Conservation (phyloP, 1,140 invertebrate species). For the Mizuhopecten yessoensis region DNA sequence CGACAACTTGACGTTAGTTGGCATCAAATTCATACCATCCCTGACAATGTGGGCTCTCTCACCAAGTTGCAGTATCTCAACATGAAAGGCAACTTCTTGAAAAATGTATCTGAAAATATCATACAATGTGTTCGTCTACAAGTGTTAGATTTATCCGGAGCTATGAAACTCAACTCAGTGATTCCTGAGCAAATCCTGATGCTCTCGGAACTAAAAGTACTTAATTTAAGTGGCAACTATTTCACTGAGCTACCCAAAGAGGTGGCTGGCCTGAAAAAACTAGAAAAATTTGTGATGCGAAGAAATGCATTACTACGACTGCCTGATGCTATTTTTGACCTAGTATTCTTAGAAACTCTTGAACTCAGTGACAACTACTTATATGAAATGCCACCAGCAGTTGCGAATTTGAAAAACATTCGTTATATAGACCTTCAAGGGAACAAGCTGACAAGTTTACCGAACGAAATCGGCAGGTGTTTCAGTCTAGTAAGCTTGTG, state of each 20-base stretch:
- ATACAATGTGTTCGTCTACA: conserved; percentile 72
- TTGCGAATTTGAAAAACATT: conserved; percentile 73
- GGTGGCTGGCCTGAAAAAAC: conserved; percentile 73
- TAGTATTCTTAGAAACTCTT: conserved; percentile 75
- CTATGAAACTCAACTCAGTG: conserved; percentile 74
- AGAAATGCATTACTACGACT: conserved; percentile 78
- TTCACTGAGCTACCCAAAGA: conserved; percentile 78
- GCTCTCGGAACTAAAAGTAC: conserved; percentile 72
- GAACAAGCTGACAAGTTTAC: conserved; percentile 75
- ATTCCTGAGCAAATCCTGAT: conserved; percentile 76
- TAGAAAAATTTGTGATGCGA: conserved; percentile 75
- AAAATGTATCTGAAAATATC: conserved; percentile 73
- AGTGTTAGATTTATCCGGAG: conserved; percentile 76
- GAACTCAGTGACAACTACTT: conserved; percentile 80
- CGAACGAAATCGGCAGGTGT: conserved; percentile 75
- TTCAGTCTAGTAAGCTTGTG: conserved; percentile 67
- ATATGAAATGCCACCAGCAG: conserved; percentile 69
- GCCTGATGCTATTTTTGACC: conserved; percentile 76
- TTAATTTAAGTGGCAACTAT: conserved; percentile 80
- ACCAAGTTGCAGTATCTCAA: conserved; percentile 72
- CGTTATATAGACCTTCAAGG: conserved; percentile 70
- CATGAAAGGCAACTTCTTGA: conserved; percentile 76
- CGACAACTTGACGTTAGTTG: conserved; percentile 76
- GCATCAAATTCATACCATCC: conserved; percentile 78
- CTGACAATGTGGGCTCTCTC: conserved; percentile 74